Evolutionary conservation across 1,140 invertebrate genomes (phyloP), one percentile per base, ranked within the genome.

Genomic region (Cataglyphis hispanica): DNA sequence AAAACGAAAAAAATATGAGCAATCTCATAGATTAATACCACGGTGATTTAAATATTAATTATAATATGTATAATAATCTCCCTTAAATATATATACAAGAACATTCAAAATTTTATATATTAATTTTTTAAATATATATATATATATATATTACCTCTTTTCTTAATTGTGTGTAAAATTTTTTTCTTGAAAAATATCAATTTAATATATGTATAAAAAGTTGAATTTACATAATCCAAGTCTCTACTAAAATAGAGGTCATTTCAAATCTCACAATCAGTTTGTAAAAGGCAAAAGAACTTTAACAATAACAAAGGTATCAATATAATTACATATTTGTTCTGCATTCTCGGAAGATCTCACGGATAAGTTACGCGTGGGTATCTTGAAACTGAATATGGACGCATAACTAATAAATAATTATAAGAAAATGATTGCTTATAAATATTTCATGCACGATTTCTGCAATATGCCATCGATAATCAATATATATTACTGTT

Each of bases 361-460:
- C n/a, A 37, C 27, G 13, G 61, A 75, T 75, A 63, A 77, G 37
- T 67, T 53, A 25, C 19, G 61, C 76, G 76, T 80, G 76, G 76
- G 76, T 78, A 78, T 50, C 40, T 50, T 10, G 27, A 11, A 43
- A 78, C 19, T 64, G 75, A 53, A 46, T 53, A 53, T 25, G 50
- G 37, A 66, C 43, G 76, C 43, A 67, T 63, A 77, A 77, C 74
- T 67, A 67, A 80, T 80, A 80, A 80, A 80, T 80, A 56, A 80
- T 80, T 80, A 53, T 25, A 80, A 80, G 76, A 80, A 80, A 80
- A 80, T 80, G 40, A 40, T 67, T 13, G 61, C 63, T 53, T 80
- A 80, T 80, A 80, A 67, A 80, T 80, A 80, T 80, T 80, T 67
- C 61, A 80, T 78, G 43, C 27, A 60, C 10, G 61, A 53, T 64